Base-by-base conservation (phyloP, 2,888 invertebrate species). In the Rhagonycha fulva region DNA sequence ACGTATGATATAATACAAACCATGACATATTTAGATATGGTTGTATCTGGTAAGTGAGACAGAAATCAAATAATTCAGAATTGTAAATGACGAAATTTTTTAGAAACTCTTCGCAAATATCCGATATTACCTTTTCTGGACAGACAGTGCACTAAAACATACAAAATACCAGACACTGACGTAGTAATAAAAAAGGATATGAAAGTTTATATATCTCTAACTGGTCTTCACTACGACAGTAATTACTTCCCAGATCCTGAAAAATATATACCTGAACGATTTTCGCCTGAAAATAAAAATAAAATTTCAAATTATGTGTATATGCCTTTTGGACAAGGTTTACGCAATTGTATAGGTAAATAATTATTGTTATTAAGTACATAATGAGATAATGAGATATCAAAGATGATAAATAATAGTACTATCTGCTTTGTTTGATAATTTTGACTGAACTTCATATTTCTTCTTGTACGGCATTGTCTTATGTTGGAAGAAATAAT, bases 91-190 rank as follows among this genome's bases (percentile, higher is more conserved):
- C 11, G n/a, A 2, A 1, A 47, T 47, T 72, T 14, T 77, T 68
- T 82, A 84, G 88, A 88, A 81, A 85, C 87, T 0, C 81, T 88
- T 14, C 79, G 88, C n/a, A 81, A 85, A 66, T 86, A 86, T 76
- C 87, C 88, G 9, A 83, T 86, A 1, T 78, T 85, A 1, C 80
- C 84, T 1, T 75, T 83, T 7, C 10, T 85, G 11, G 79, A 81
- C 62, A 78, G 85, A 19, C 69, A 75, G 24, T 81, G 82, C 62
- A 83, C 81, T 4, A 80, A 80, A 77, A 78, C 81, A 14, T 85
- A 83, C 68, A 75, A 76, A 14, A 79, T 85, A 23, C 83, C 84
- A 0, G 78, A 78, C 10, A 82, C 82, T 2, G 76, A 83, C 24
- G 68, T 81, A 9, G 73, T 70, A 11, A 80, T 86, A 14, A 82